Percentiles rank a stretch among this genome's conserved stretches.
Evolutionary conservation across 2,888 invertebrate genomes (phyloP).

Genomic region (Ligdia adustata): DNA sequence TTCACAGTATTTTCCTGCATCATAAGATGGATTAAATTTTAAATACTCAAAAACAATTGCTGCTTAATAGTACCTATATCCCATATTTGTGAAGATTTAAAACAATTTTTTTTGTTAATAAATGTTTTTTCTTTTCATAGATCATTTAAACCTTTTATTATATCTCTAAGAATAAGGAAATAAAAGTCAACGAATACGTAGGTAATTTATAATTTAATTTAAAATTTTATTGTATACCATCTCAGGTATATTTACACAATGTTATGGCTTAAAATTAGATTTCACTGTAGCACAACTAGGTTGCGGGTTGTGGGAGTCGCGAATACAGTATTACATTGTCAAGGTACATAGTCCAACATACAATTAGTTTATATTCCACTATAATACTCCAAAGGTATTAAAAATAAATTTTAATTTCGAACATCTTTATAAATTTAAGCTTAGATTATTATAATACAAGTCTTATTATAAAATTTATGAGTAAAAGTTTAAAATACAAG

Average conservation of each 20-base stretch:
- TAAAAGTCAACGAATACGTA: constrained; percentile 55
- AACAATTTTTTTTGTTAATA: too few species aligned
- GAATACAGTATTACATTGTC: constrained; percentile 41
- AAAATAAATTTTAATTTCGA: constrained; percentile 71
- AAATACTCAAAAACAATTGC: too few species aligned
- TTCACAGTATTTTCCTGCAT: too few species aligned
- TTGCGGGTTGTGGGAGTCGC: constrained; percentile 55
- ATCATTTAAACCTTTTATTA: too few species aligned
- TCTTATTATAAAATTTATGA: constrained; percentile 76
- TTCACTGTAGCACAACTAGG: constrained; percentile 69
- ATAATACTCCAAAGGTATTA: constrained; percentile 78
- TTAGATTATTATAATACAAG: constrained; percentile 76
- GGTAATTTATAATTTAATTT: constrained; percentile 76
- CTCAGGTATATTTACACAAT: constrained; percentile 65
- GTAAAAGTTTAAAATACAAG: constrained; percentile 67
- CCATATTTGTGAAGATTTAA: too few species aligned
- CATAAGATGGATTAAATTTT: too few species aligned
- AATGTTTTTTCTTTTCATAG: too few species aligned
- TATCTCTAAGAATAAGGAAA: too few species aligned
- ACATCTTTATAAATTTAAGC: constrained; percentile 57
- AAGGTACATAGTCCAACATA: constrained; percentile 35
- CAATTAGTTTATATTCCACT: constrained; percentile 36
- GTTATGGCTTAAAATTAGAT: constrained; percentile 65
- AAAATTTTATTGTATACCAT: constrained; percentile 72
- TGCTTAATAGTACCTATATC: too few species aligned